phyloP scores from a whole-genome alignment of 35 echinoderm and acorn worm species.

The Patiria miniata region DNA sequence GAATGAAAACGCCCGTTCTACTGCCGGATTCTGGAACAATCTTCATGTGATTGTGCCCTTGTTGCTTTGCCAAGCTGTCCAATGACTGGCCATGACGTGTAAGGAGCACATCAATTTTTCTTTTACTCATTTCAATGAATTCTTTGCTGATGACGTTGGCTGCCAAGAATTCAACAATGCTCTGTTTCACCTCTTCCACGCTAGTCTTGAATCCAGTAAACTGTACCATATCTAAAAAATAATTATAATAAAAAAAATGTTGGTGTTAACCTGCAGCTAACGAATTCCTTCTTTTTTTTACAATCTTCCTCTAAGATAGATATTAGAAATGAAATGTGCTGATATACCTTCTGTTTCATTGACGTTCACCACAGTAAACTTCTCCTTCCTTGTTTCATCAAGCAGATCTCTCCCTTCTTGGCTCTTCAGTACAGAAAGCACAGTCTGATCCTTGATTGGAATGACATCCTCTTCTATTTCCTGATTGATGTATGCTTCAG shows the following conservation, averaged over 20 bases:
- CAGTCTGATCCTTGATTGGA: neutral
- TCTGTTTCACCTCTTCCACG: neutral
- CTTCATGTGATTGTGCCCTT: neutral
- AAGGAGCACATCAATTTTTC: neutral
- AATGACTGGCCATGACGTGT: neutral
- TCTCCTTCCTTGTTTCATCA: neutral
- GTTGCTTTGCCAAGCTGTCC: neutral
- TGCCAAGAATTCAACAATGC: neutral
- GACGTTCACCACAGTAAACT: neutral
- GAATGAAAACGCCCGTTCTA: neutral
- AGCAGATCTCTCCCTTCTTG: slow-evolving; percentile 1
- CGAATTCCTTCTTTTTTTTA: neutral
- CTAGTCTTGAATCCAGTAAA: slow-evolving; percentile 19
- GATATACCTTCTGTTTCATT: neutral
- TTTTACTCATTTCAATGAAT: neutral
- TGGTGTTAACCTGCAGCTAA: no score
- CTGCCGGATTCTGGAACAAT: neutral
- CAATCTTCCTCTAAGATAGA: neutral
- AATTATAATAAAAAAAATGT: no score
- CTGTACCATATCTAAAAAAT: neutral
- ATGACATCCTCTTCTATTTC: slow-evolving; percentile 8
- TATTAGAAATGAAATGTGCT: neutral
- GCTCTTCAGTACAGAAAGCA: slow-evolving; percentile 6
- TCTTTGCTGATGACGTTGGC: slow-evolving; percentile 21
- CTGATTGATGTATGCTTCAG: neutral